phyloP scores from a whole-genome alignment of 2,113 vertebrate species.

The Barbus barbus region DNA sequence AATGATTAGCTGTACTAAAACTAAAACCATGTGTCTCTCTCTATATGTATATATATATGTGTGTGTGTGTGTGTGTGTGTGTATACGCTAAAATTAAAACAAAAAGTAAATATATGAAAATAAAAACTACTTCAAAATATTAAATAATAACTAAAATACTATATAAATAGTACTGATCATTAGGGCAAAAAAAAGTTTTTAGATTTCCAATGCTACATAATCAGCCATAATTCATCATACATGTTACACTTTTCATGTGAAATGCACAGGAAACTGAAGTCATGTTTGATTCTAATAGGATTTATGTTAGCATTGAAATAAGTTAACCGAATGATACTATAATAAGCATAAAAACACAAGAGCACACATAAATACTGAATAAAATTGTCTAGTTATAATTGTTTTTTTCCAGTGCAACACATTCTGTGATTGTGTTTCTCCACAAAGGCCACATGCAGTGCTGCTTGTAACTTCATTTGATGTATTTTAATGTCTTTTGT shows the following conservation, averaged over 20 bases:
- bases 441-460: not conserved
- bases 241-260: not conserved
- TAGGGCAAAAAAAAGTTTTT: too few relatives aligned
- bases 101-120: too few relatives aligned
- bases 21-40: too few relatives aligned
- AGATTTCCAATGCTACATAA: too few relatives aligned
- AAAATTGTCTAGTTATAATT: not conserved
- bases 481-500: not conserved
- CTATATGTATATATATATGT: too few relatives aligned
- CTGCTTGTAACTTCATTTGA: not conserved
- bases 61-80: too few relatives aligned
- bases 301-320: not conserved
- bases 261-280: not conserved
- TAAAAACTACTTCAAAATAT: too few relatives aligned
- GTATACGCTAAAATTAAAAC: too few relatives aligned
- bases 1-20: too few relatives aligned
- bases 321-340: not conserved
- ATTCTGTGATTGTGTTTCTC: not conserved
- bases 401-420: not conserved
- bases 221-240: too few relatives aligned
- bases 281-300: not conserved
- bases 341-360: not conserved
- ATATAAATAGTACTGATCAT: too few relatives aligned
- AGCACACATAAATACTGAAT: not conserved
- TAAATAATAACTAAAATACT: too few relatives aligned